Evolutionary conservation across 2,888 invertebrate genomes (phyloP), one percentile per base, ranked within the genome.

Genomic region (Vanessa cardui): DNA sequence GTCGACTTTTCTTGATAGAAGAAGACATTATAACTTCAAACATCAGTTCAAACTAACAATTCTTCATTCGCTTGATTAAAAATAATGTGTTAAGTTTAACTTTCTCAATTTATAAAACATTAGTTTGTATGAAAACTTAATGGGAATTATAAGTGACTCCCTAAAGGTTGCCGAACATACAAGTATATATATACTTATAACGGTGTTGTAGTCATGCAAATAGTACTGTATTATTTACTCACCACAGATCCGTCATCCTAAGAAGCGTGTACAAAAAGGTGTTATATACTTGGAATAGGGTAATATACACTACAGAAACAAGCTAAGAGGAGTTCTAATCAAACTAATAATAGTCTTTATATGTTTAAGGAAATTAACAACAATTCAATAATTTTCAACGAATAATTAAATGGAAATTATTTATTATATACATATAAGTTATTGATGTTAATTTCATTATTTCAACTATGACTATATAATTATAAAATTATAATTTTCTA

Each of bases 241-340:
- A 93, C 93, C 92, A 93, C 87, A 76, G 92, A 92, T 87, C 93
- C 93, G 79, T 93, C 93, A 83, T 91, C 90, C 93, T 93, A 84
- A 69, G 82, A 75, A 78, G 89, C 90, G 83, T 86, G 82, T 86
- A 90, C 85, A 90, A 84, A 88, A 84, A 87, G n/a, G 80, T 77
- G 82, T 83, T 85, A 81, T 82, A 81, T 82, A 83, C 82, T 66
- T 59, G 76, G 77, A 74, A 76, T 76, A 78, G 75, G 75, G 75
- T 75, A 77, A 15, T 21, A 79, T 46, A 39, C n/a, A 52, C 52
- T 52, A 59, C 46, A 58, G 58, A 18, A 61, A 54, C 60, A 46
- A 60, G 21, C n/a, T 52, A 54, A 46, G 6, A 39, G 58, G 47
- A 4, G 9, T 33, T 39, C 8, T 33, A 39, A 2, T 6, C 26